These are phyloP conservation scores for Temnopleurus reevesii DNA, from an alignment of 53 echinoderm and acorn worm species.

Conservation along the genomic window DNA sequence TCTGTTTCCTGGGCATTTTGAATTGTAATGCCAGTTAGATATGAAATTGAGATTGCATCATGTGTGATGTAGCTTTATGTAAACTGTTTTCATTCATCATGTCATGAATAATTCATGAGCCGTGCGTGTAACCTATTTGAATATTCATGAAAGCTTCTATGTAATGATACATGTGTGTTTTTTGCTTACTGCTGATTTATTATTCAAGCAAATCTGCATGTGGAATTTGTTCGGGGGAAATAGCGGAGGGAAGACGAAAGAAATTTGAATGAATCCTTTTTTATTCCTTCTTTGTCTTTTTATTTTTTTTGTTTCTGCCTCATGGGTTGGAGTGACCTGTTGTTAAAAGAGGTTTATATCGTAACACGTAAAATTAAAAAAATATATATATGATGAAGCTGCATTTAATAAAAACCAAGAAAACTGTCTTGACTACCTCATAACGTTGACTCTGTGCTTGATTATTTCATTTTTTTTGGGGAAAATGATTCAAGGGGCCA, in stretches of 20 bases:
- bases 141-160: slow-evolving; percentile 51
- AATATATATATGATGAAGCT: slow-evolving; percentile 59
- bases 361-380: slow-evolving; percentile 43
- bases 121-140: slow-evolving; percentile 44
- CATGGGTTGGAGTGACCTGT: slow-evolving; percentile 44
- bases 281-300: not conserved
- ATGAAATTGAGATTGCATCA: not conserved
- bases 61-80: slow-evolving; percentile 8
- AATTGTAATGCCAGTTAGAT: not conserved
- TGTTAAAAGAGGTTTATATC: slow-evolving; percentile 56
- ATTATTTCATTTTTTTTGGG: not conserved
- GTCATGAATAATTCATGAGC: slow-evolving; percentile 60
- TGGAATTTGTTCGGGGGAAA: not conserved
- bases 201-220: slow-evolving; percentile 44
- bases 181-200: slow-evolving; percentile 53
- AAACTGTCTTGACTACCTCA: slow-evolving; percentile 63
- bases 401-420: slow-evolving; percentile 60
- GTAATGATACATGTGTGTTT: slow-evolving; percentile 56
- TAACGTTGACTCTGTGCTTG: not conserved
- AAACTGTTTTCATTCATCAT: slow-evolving; percentile 33
- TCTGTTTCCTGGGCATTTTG: not conserved
- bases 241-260: slow-evolving; percentile 15
- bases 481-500: not conserved
- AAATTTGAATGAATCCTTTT: slow-evolving; percentile 37
- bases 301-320: slow-evolving; percentile 43